These are phyloP conservation scores for Steatornis caripensis DNA, from an alignment of 2,113 vertebrate species.

Conservation along the genomic window DNA sequence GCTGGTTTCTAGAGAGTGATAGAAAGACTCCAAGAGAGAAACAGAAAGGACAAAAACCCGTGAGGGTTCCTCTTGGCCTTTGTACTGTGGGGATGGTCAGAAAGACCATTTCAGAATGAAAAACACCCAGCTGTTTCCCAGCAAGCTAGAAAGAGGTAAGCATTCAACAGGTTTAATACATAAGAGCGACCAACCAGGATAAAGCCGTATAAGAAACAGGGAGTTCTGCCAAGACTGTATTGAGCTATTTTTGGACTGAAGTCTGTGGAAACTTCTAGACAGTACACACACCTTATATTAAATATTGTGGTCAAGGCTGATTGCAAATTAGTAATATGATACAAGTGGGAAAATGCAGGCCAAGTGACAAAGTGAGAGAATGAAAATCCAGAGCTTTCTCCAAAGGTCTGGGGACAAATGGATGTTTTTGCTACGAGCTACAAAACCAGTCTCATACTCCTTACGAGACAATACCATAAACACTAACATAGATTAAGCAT, in stretches of 20 bases:
- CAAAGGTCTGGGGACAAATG: neutral
- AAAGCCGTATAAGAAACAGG: neutral
- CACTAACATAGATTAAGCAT: neutral
- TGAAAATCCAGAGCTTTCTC: neutral
- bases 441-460: neutral
- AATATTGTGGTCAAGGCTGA: neutral
- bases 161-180: neutral
- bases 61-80: conserved; percentile 1
- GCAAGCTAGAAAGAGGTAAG: neutral
- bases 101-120: conserved; percentile 4
- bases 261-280: neutral
- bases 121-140: conserved; percentile 20
- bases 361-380: neutral
- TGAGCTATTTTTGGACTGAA: neutral
- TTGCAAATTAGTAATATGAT: neutral
- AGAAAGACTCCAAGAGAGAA: conserved; percentile 15
- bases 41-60: neutral
- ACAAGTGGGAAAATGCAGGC: neutral
- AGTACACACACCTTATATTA: neutral
- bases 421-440: neutral
- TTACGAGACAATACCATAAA: neutral
- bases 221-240: neutral
- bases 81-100: neutral
- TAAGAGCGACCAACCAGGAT: neutral
- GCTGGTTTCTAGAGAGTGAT: neutral